Evolutionary conservation across 2,888 invertebrate species (phyloP), one percentile per base, ranked within the genome.

Genomic region (Schizotus pectinicornis): DNA sequence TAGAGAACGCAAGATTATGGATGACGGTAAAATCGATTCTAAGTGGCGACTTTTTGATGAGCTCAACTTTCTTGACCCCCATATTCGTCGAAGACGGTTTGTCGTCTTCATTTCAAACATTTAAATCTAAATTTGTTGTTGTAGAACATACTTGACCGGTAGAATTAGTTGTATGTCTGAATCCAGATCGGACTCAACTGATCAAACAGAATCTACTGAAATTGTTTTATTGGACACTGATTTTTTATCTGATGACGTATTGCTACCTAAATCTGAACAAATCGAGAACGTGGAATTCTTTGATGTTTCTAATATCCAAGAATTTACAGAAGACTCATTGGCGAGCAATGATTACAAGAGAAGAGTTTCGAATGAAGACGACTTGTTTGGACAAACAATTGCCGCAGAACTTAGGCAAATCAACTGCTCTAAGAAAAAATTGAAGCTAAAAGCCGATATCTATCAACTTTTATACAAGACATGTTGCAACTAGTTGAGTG

Each of bases 1-100:
- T 0, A 72, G 79, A 1, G 81, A 81, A 54, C 64, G 80, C 1
- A 78, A 79, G 43, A 73, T 73, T 12, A 46, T 43, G 7, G 47
- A 54, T 3, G 47, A 57, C 13, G 57, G 57, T 8, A 48, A 51
- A 7, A 51, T 56, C 22, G 59, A 46, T 37, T 65, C 59, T 12
- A 59, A 56, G 13, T 70, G 70, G 70, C 58, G 61, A 36, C 64
- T 62, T 37, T 69, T 58, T 39, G 63, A 68, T 5, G 59, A 58
- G 22, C 48, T 69, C 7, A 39, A 48, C 6, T 70, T 70, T 55
- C 55, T 70, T 36, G 63, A 67, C 43, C 38, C 41, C 14, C 62
- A 67, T 39, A 59, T 70, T 6, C 60, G 62, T 53, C 45, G 53
- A 6, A 56, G 68, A 46, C 65, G 63, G 68, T 67, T 41, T 37